Evolutionary conservation across 2,797 vertebrate genomes (phyloP), one percentile per base, ranked within the genome.

Genomic region (Lophotriccus pileatus): DNA sequence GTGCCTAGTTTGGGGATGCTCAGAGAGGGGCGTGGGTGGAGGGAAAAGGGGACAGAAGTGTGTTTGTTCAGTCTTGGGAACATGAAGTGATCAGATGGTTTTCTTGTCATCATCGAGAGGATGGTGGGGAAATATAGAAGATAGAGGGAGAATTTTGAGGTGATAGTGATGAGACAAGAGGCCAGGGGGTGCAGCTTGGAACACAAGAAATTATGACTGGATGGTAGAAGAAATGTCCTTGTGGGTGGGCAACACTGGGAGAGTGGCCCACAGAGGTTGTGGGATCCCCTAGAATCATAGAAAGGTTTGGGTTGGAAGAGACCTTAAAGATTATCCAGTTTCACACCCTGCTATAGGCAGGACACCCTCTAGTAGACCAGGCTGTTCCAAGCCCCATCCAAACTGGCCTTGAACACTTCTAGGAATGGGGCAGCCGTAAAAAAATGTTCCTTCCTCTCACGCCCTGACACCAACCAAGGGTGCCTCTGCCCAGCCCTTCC

Each of bases 401-500:
- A 0, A 12, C 24, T 23, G 20, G 7, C 4, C 15, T 53, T 17
- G n/a, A 8, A 46, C 18, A 9, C 9, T 24, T 1, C 41, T 41
- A 80, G 3, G 1, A 9, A 49, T 10, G 16, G 20, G 4, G 2
- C 20, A 50, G 11, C 9, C 36, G 44, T 49, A 67, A 56, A 30
- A 68, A 47, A 37, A 37, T 7, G 6, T 11, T 39, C 18, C 37
- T 68, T 43, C 60, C 53, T 21, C 22, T 44, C 78, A 36, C 1
- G 3, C 50, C 49, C 43, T 27, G 2, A 0, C 20, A n/a, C 34
- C 59, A 41, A 4, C 17, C 2, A 0, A n/a, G 9, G n/a, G 8
- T 67, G 52, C 23, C 46, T 36, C 32, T 59, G 70, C 56, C 74
- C 44, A 19, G 44, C 60, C 49, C 17, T 46, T 46, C 36, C 64